A percentile compares a stretch with the other conserved stretches of the same genome.
phyloP scores from a whole-genome alignment of 1,140 invertebrate species.

The Adelges cooleyi region DNA sequence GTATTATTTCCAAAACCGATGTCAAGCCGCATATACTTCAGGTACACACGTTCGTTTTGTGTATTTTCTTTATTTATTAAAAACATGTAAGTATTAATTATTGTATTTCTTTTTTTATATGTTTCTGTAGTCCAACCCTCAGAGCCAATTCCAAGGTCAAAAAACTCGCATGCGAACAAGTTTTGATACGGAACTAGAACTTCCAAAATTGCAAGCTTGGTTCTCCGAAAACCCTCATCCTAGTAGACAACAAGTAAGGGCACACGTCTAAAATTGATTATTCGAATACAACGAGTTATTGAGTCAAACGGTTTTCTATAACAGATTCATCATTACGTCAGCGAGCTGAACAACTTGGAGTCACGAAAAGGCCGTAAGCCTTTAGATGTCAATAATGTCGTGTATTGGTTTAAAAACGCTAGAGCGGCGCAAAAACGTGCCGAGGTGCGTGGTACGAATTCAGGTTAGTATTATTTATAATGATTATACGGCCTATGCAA shows the following conservation, averaged over 20 bases:
- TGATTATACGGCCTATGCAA: neutral
- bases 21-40: slow-evolving; percentile 13
- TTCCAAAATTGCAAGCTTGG: slow-evolving; percentile 88
- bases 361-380: slow-evolving; percentile 84
- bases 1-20: slow-evolving; percentile 11
- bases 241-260: slow-evolving; percentile 55
- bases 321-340: slow-evolving; percentile 87
- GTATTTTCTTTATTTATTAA: neutral
- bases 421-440: slow-evolving; percentile 85
- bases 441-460: slow-evolving; percentile 47
- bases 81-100: neutral
- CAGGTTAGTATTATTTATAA: slow-evolving; percentile 29
- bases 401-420: slow-evolving; percentile 98
- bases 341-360: slow-evolving; percentile 82
- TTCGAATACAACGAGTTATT: neutral
- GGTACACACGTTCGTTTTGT: slow-evolving; percentile 4
- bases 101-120: slow-evolving; percentile 31
- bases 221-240: slow-evolving; percentile 94
- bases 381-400: slow-evolving; percentile 91
- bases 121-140: slow-evolving; percentile 49
- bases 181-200: slow-evolving; percentile 88
- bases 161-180: slow-evolving; percentile 85
- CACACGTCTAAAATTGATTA: neutral
- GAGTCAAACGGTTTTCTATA: too few relatives aligned
- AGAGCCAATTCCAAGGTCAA: slow-evolving; percentile 63